Evolutionary conservation across 2,888 invertebrate genomes (phyloP).

Genomic region (Cerastis rubricosa): DNA sequence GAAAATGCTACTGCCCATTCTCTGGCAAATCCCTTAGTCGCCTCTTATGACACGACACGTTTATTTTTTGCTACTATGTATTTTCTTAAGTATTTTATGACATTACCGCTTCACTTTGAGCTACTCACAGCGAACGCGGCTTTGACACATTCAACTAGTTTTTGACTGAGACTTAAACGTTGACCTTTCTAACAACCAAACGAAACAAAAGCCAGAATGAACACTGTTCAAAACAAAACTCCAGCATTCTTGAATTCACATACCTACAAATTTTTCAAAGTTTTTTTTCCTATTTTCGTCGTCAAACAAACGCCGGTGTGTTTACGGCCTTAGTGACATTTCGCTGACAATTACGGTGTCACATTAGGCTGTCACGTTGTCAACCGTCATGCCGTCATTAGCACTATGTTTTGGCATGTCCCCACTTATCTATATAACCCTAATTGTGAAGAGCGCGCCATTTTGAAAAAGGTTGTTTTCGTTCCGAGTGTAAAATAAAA

Average conservation of each 20-base stretch:
- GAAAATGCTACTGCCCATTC: too few species aligned
- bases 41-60: too few species aligned
- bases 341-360: constrained; percentile 76
- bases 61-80: too few species aligned
- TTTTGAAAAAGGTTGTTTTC: constrained; percentile 55
- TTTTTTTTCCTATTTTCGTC: constrained; percentile 6
- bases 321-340: constrained; percentile 69
- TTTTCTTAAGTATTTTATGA: too few species aligned
- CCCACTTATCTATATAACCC: constrained; percentile 64
- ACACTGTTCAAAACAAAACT: constrained; percentile 16
- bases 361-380: constrained; percentile 74
- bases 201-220: constrained; percentile 12
- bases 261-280: constrained; percentile 8
- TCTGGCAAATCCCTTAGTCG: too few species aligned
- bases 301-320: constrained; percentile 36
- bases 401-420: constrained; percentile 66
- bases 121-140: neutral
- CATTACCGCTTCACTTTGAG: neutral
- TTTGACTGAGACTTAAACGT: neutral
- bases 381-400: constrained; percentile 68
- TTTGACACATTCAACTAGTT: neutral
- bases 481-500: constrained; percentile 20
- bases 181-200: constrained; percentile 35
- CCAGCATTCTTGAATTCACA: constrained; percentile 18
- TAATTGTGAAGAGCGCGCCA: constrained; percentile 55